Percentiles rank a stretch among this genome's conserved stretches.
phyloP scores from a whole-genome alignment of 2,888 invertebrate genomes.

The Muscina levida region DNA sequence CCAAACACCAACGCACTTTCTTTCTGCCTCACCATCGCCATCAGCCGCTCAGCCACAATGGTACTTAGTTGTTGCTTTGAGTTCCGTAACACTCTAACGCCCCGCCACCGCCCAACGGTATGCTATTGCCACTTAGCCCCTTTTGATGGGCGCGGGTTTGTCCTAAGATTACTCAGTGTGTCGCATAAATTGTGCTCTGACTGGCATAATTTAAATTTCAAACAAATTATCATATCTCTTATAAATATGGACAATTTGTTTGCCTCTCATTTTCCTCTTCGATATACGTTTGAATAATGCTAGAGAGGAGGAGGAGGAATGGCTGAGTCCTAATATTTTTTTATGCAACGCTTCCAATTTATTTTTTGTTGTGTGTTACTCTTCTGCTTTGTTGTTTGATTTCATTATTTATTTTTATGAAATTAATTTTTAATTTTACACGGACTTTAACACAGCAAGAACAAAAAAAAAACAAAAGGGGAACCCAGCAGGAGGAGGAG shows the following conservation, averaged over 20 bases:
- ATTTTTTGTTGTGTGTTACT: not conserved
- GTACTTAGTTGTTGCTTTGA: not conserved
- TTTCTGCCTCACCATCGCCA: not conserved
- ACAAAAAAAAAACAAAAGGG: not conserved
- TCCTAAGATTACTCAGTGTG: too few relatives aligned
- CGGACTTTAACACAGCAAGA: not conserved
- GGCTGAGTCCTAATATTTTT: too few relatives aligned
- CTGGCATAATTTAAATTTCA: constrained; percentile 24
- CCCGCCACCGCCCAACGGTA: too few relatives aligned
- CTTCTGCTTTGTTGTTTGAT: constrained; percentile 16
- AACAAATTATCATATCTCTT: constrained; percentile 26
- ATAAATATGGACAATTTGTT: constrained; percentile 19
- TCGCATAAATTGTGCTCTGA: not conserved
- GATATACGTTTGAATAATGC: not conserved
- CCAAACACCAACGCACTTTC: too few relatives aligned
- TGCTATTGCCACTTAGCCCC: too few relatives aligned
- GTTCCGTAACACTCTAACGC: too few relatives aligned
- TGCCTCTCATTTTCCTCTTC: not conserved
- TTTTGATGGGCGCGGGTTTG: too few relatives aligned
- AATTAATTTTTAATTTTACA: constrained; percentile 26
- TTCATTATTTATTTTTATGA: constrained; percentile 10
- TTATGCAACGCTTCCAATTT: not conserved
- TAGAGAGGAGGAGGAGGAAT: too few relatives aligned
- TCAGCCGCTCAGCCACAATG: not conserved
- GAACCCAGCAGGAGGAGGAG: not conserved